Evolutionary conservation across 2,888 invertebrate species (phyloP).

Genomic region (Griposia aprilina): DNA sequence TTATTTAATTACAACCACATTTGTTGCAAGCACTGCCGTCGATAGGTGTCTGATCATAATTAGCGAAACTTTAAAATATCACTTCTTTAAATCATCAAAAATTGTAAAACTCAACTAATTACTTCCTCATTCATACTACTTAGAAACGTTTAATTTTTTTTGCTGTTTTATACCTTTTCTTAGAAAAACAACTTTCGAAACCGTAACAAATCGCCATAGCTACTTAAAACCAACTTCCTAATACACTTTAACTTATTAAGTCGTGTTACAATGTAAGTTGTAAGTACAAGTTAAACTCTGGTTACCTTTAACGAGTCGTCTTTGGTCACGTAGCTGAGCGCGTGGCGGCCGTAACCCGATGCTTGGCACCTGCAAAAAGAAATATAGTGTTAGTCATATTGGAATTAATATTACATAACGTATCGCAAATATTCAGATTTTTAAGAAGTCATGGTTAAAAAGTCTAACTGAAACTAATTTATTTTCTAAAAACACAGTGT

Average conservation of each 20-base stretch:
- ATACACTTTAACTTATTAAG: slow-evolving; percentile 2
- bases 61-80: slow-evolving; percentile 12
- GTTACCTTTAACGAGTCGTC: slow-evolving; percentile 59
- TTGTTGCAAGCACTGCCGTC: neutral
- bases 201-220: neutral
- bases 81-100: neutral
- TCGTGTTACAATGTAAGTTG: slow-evolving; percentile 33
- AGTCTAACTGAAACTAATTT: neutral
- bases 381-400: slow-evolving; percentile 45
- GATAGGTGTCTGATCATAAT: slow-evolving; percentile 1
- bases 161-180: neutral
- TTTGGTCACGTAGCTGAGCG: slow-evolving; percentile 58
- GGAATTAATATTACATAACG: slow-evolving; percentile 13
- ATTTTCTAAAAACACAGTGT: neutral
- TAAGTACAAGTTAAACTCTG: slow-evolving; percentile 28
- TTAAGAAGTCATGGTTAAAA: neutral
- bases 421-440: neutral
- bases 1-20: slow-evolving; percentile 22
- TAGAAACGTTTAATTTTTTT: neutral
- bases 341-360: slow-evolving; percentile 51
- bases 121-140: neutral
- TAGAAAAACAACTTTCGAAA: neutral
- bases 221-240: slow-evolving; percentile 21
- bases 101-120: neutral
- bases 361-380: slow-evolving; percentile 52